Base-by-base conservation (phyloP, 2,888 invertebrate genomes). In the Pecten maximus region DNA sequence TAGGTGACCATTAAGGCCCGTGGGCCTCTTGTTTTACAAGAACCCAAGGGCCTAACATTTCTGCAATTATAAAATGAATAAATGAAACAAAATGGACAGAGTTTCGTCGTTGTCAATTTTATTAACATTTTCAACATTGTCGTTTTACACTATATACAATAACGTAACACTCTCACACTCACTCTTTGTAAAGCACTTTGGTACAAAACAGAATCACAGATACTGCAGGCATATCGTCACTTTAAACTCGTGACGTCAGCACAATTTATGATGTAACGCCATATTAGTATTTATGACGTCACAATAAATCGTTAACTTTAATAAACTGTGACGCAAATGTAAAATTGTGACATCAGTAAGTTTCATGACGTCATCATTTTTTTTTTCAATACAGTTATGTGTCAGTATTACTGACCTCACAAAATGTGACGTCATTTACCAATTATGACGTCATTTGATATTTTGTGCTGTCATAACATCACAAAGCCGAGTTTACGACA, bases 151-250 rank as follows among this genome's bases (percentile, higher is more conserved):
- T 74, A 74, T 74, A 10, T 74, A 74, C 74, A 74, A 35, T 10
- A 74, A 74, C 74, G 6, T 35, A 74, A 28, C 74, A 74, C 74
- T 74, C 74, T 74, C 74, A 60, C 60, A 60, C 60, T 60, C 60
- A 60, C 23, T 2, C 60, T 0, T 35, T 74, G 35, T 74, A 74
- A 74, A 74, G 54, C 23, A 54, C 54, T 54, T 74, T n/a, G 60
- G n/a, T 60, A 60, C 23, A 74, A 74, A 28, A 74, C 74, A 74
- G 35, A 74, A 74, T 74, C 74, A 74, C 74, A 74, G 74, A 74
- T 74, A 74, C 74, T 28, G 74, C 74, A 74, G 74, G 74, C 35
- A 23, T 35, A n/a, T 60, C 60, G 60, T 60, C 60, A 44, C 44
- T 6, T 44, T 12, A n/a, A 60, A n/a, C 16, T 60, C n/a, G 28